Base-by-base conservation (phyloP, 2,888 invertebrate genomes). In the Norana najaformis region DNA sequence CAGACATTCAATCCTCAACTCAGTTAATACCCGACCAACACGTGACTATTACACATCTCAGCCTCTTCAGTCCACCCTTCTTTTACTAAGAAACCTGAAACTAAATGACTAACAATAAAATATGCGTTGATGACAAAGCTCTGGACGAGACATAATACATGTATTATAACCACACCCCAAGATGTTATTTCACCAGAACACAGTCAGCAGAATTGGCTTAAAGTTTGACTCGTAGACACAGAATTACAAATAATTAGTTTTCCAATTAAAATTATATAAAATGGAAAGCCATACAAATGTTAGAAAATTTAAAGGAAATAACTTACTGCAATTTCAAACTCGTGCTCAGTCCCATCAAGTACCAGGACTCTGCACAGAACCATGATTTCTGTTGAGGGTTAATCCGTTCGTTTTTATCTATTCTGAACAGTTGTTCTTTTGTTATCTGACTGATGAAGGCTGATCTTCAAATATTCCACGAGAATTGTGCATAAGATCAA, bases 271-370 rank as follows among this genome's bases (percentile, higher is more conserved):
- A n/a, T n/a, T n/a, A 69, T n/a, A 69, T 16, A 69, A 69, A 69
- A 20, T 69, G n/a, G 11, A 69, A 69, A 69, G 69, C n/a, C n/a
- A n/a, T n/a, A n/a, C 8, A 11, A 69, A 69, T 47, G 23, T 20
- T 23, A 83, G 34, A 36, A 23, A 85, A 36, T 85, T 53, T 30
- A 85, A 85, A 35, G 23, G 36, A 36, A 85, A n/a, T n/a, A 36
- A 85, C 85, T 35, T 85, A 85, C 85, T 18, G 85, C 35, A 8
- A 85, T 37, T 85, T 85, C 85, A 23, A 85, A 85, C 36, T 35
- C 37, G 1, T 85, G 36, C 5, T 4, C 36, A 0, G 18, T 23
- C 14, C 85, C 85, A 85, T 85, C 36, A 1, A 16, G 85, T 35
- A 85, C 85, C 13, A 85, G 0, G 1, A 85, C 85, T 37, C 35